Evolutionary conservation across 2,888 invertebrate genomes (phyloP).

Genomic region (Sminthurinus aureus): DNA sequence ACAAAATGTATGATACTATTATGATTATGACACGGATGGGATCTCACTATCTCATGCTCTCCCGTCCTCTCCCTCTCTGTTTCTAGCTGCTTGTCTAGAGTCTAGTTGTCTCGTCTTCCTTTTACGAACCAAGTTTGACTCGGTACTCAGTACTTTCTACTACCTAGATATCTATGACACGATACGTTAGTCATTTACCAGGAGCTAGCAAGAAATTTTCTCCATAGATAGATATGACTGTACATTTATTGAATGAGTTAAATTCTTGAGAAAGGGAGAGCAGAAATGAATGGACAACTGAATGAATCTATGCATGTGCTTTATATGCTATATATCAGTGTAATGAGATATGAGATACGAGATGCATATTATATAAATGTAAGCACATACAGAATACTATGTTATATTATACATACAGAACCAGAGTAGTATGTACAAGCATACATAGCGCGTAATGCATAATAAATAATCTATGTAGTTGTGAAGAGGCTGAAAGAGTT

Average conservation of each 20-base stretch:
- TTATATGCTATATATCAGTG: too few species aligned
- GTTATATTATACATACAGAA: neutral
- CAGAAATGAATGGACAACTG: neutral
- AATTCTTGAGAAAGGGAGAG: slow-evolving; percentile 10
- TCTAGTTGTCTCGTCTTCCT: too few species aligned
- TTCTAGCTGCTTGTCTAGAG: too few species aligned
- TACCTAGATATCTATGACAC: too few species aligned
- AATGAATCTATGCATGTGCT: neutral
- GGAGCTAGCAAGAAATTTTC: neutral
- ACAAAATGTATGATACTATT: slow-evolving; percentile 15
- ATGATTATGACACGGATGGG: neutral
- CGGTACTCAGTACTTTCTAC: too few species aligned
- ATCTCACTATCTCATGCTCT: neutral
- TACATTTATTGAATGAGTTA: neutral
- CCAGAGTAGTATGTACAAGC: too few species aligned
- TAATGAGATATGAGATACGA: neutral
- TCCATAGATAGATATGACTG: neutral
- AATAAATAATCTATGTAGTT: too few species aligned
- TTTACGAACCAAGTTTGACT: too few species aligned
- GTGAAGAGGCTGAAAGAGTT: neutral
- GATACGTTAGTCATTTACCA: too few species aligned
- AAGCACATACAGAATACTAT: neutral
- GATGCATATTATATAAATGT: too few species aligned
- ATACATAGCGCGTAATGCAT: too few species aligned
- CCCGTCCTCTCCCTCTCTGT: neutral